Evolutionary conservation across 1,140 invertebrate genomes (phyloP), one percentile per base, ranked within the genome.

Genomic region (Neodiprion lecontei): DNA sequence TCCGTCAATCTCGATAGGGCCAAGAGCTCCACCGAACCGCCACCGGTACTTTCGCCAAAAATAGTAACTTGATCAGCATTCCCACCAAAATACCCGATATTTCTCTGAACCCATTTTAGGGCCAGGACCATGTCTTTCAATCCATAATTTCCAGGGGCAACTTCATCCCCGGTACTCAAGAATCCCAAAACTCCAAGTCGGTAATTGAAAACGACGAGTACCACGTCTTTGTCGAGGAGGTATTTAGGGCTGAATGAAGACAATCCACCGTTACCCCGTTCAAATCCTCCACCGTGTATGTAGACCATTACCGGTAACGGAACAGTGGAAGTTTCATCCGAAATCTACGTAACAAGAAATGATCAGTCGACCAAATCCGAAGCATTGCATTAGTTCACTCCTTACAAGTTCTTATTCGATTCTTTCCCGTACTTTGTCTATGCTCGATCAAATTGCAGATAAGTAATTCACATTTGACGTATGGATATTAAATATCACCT

Each of bases 131-230:
- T 89, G 84, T 91, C 90, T 83, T 86, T 86, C 21, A 91, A 77
- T 8, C 88, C 89, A 73, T 83, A 84, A 79, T 90, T 90, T 7
- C 89, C 88, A 1, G 86, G 82, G 1, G 81, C 78, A 7, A 77
- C 75, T 47, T 73, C 69, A 73, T 88, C 85, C 67, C 82, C 86
- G 8, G 83, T 84, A 17, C 88, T 88, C 7, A 92, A 81, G 78
- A 92, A 92, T 10, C 91, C 91, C n/a, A 91, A 81, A 14, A 89
- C 83, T 10, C 89, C 90, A 1, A 92, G 79, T 70, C 91, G 78
- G 79, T 91, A 92, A 77, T 92, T 91, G 12, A 92, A 80, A 40
- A 85, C 88, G 0, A 92, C 91, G 10, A 92, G 73, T 48, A 92
- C 84, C 2, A 91, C 85, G 77, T 90, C 86, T 74, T 89, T 87